Percentiles rank a stretch among this genome's conserved stretches.
Evolutionary conservation across 2,888 invertebrate species (phyloP).

Genomic region (Chloromyia formosa): DNA sequence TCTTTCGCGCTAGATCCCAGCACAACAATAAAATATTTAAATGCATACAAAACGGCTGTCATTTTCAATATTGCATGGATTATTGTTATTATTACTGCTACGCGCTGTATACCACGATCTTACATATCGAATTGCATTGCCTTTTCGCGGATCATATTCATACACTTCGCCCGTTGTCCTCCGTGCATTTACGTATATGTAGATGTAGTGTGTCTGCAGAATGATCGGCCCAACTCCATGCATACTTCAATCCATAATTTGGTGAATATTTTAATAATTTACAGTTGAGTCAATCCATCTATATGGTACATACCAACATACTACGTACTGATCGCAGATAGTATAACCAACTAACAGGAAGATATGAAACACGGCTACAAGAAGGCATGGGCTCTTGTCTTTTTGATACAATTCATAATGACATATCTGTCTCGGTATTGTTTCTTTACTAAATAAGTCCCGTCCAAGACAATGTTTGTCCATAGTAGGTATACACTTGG

Average conservation of each 20-base stretch:
- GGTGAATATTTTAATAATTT: conserved; percentile 39
- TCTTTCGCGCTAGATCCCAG: conserved; percentile 2
- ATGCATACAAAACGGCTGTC: conserved; percentile 49
- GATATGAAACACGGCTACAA: background rate
- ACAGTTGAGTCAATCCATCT: background rate
- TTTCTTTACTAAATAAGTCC: background rate
- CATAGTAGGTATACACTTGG: background rate
- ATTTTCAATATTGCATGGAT: conserved; percentile 50
- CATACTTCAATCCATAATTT: conserved; percentile 32
- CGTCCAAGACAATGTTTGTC: conserved; percentile 23
- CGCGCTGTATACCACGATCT: background rate
- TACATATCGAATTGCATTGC: conserved; percentile 5
- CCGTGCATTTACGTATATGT: background rate
- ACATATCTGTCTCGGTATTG: conserved; percentile 2
- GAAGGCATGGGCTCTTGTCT: background rate
- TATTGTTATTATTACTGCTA: conserved; percentile 46
- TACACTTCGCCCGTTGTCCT: background rate
- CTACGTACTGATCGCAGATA: background rate
- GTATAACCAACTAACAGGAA: conserved; percentile 3
- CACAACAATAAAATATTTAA: conserved; percentile 44
- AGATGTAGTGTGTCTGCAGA: background rate
- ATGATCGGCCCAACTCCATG: background rate
- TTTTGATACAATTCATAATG: conserved; percentile 7
- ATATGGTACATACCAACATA: too few species aligned
- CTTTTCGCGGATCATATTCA: conserved; percentile 8